These are phyloP conservation scores for Drosophila fungiperda DNA, from an alignment of 2,888 invertebrate genomes.

Conservation along the genomic window DNA sequence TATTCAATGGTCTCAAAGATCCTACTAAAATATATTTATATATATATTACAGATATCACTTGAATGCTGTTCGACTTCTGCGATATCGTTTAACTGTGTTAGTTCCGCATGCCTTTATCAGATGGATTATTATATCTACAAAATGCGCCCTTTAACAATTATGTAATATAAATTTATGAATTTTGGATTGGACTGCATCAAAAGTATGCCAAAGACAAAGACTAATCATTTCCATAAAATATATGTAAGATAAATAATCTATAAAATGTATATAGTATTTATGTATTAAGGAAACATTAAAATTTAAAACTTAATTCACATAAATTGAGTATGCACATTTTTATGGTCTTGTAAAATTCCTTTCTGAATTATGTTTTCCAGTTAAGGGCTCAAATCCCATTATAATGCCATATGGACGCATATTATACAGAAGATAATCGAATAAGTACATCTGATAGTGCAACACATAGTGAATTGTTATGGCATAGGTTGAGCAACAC, in stretches of 20 bases:
- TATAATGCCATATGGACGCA: slow-evolving; percentile 54
- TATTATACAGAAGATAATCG: slow-evolving; percentile 51
- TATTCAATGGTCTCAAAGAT: not conserved
- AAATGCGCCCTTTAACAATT: slow-evolving; percentile 88
- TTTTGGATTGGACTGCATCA: slow-evolving; percentile 29
- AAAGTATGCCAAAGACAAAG: slow-evolving; percentile 51
- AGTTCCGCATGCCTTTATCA: slow-evolving; percentile 97
- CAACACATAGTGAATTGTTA: slow-evolving; percentile 52
- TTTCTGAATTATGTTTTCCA: not conserved
- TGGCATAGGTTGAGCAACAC: slow-evolving; percentile 64
- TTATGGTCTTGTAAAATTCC: not conserved
- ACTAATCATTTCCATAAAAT: slow-evolving; percentile 13
- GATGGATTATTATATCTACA: slow-evolving; percentile 96
- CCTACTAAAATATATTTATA: not conserved
- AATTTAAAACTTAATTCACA: not conserved
- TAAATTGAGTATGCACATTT: not conserved
- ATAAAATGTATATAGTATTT: not conserved
- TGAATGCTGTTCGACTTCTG: slow-evolving; percentile 96
- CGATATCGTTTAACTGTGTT: slow-evolving; percentile 97
- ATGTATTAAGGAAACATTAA: not conserved
- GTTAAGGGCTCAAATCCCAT: slow-evolving; percentile 7
- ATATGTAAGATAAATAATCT: not conserved
- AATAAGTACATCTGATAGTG: slow-evolving; percentile 56
- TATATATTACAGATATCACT: slow-evolving; percentile 88
- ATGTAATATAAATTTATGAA: not conserved